Conservation (phyloP, 2,888 invertebrate species). For the Steinernema carpocapsae region DNA sequence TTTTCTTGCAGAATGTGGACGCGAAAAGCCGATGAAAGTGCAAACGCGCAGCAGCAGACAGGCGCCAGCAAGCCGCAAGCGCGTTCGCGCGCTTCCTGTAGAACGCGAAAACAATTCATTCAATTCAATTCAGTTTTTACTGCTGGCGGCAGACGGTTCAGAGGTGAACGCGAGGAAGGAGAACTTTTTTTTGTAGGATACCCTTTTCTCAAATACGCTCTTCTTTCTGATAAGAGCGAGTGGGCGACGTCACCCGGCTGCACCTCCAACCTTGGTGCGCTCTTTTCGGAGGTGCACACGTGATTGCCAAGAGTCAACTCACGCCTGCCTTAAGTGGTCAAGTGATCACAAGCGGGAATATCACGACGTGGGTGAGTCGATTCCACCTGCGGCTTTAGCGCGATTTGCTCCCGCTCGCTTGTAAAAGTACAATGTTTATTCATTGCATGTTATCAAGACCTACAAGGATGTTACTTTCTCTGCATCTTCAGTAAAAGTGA, state of each 20-base stretch:
- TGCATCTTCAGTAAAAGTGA: conserved; percentile 9
- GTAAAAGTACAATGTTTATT: conserved; percentile 23
- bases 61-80: too few relatives aligned
- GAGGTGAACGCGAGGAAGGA: too few relatives aligned
- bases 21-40: not conserved
- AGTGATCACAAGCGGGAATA: not conserved
- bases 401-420: not conserved
- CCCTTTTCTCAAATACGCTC: conserved; percentile 5
- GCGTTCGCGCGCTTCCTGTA: too few relatives aligned
- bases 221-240: not conserved
- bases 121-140: too few relatives aligned
- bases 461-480: conserved; percentile 35
- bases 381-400: too few relatives aligned
- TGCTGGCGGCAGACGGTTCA: too few relatives aligned
- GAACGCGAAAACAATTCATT: too few relatives aligned
- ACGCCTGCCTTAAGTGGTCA: not conserved
- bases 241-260: too few relatives aligned
- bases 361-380: too few relatives aligned
- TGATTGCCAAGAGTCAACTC: too few relatives aligned
- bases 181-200: not conserved
- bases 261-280: too few relatives aligned
- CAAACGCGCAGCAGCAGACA: not conserved
- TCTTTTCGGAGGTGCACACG: too few relatives aligned
- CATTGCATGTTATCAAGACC: conserved; percentile 21
- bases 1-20: not conserved